Conservation (phyloP, 2,888 invertebrate genomes). For the Aspidapion aeneum region DNA sequence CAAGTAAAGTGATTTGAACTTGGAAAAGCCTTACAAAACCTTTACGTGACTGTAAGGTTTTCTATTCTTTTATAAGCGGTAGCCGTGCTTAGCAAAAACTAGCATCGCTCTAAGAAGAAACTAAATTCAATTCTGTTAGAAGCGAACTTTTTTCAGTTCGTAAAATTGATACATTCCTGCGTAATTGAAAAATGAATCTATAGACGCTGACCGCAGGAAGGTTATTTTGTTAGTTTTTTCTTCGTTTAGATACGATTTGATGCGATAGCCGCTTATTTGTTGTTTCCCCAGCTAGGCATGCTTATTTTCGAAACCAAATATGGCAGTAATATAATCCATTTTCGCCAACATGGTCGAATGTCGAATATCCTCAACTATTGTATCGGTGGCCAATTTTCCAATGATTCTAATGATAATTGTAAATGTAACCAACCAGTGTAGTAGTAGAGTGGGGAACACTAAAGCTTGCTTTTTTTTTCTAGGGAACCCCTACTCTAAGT, state of each 20-base stretch:
- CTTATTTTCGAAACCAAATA: not conserved
- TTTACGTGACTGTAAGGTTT: not conserved
- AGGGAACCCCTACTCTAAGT: too few relatives aligned
- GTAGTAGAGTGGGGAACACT: too few relatives aligned
- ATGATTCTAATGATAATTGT: too few relatives aligned
- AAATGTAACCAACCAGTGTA: too few relatives aligned
- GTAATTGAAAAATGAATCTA: conserved; percentile 4
- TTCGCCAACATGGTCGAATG: too few relatives aligned
- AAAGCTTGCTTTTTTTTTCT: too few relatives aligned
- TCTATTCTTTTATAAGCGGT: not conserved
- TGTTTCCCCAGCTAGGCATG: not conserved
- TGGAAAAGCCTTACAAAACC: too few relatives aligned
- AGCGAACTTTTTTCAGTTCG: not conserved
- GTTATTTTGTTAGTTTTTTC: not conserved
- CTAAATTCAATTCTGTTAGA: conserved; percentile 1
- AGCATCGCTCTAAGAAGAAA: not conserved
- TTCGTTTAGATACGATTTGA: not conserved
- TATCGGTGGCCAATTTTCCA: too few relatives aligned
- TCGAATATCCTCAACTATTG: too few relatives aligned
- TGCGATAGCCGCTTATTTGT: not conserved
- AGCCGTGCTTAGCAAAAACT: not conserved
- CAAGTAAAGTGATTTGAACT: too few relatives aligned
- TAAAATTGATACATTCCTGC: not conserved
- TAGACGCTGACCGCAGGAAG: not conserved
- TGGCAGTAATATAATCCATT: too few relatives aligned